Percentiles rank a stretch among this genome's conserved stretches.
Evolutionary conservation across 1,140 invertebrate species (phyloP).

Genomic region (Micrasema minimum): DNA sequence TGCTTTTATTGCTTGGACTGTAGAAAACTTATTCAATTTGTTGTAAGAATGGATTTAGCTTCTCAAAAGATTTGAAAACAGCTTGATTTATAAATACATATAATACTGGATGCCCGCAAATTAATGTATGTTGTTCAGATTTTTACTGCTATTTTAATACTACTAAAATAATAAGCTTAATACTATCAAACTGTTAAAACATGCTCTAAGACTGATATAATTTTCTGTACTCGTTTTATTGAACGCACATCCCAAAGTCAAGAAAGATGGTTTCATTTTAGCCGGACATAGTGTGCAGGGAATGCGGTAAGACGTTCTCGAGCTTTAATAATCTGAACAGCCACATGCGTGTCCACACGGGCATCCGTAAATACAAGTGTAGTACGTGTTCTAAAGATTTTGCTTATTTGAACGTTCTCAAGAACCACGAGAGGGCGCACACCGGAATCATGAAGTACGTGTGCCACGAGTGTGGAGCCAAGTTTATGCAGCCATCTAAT

Average conservation of each 20-base stretch:
- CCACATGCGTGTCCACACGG: slow-evolving; percentile 82
- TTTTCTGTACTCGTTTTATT: too few species aligned
- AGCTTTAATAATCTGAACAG: slow-evolving; percentile 64
- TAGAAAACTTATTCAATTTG: too few species aligned
- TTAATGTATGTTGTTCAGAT: slow-evolving; percentile 26
- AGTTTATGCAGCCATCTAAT: slow-evolving; percentile 63
- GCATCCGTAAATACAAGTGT: slow-evolving; percentile 85
- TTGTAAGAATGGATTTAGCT: too few species aligned
- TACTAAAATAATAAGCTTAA: too few species aligned
- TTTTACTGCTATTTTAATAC: neutral
- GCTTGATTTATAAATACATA: too few species aligned
- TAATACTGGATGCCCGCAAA: slow-evolving; percentile 36
- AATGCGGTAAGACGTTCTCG: slow-evolving; percentile 64
- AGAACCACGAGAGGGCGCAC: slow-evolving; percentile 65
- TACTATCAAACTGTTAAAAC: too few species aligned
- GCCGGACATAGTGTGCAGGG: slow-evolving; percentile 61
- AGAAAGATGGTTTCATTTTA: slow-evolving; percentile 46
- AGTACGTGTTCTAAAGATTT: slow-evolving; percentile 80
- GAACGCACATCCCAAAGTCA: too few species aligned
- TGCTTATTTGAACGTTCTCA: slow-evolving; percentile 64
- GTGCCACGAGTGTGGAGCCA: slow-evolving; percentile 64
- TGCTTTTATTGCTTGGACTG: too few species aligned
- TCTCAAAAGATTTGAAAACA: too few species aligned
- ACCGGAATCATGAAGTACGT: slow-evolving; percentile 62
- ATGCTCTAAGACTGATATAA: too few species aligned